Evolutionary conservation across 2,888 invertebrate species (phyloP).

Genomic region (Dexiosoma caninum): DNA sequence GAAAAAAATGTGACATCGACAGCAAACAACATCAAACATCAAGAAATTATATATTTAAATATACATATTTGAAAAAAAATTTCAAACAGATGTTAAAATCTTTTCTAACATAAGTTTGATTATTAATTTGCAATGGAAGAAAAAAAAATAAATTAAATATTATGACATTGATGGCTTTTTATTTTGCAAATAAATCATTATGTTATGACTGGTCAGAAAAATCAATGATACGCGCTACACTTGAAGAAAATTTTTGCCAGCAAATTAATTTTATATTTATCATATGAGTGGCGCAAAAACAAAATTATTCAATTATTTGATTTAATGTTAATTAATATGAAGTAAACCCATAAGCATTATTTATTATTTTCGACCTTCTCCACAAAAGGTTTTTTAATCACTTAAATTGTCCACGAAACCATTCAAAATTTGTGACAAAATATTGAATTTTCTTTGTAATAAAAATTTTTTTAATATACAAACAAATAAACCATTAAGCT

Average conservation of each 20-base stretch:
- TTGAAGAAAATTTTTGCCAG: slow-evolving; percentile 7
- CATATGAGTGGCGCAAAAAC: no score
- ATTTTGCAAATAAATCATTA: slow-evolving; percentile 27
- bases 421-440: no score
- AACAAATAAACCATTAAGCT: no score
- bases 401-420: no score
- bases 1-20: neutral
- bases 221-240: neutral
- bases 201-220: slow-evolving; percentile 9
- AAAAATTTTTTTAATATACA: no score
- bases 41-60: neutral
- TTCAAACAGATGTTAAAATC: slow-evolving; percentile 18
- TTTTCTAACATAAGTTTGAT: neutral
- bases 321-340: no score
- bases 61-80: neutral
- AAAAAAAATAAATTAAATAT: slow-evolving; percentile 20
- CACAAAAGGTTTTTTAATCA: no score
- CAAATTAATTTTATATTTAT: no score
- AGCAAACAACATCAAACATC: neutral
- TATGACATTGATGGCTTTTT: slow-evolving; percentile 31
- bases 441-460: no score
- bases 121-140: neutral
- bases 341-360: no score
- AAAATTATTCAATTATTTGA: no score
- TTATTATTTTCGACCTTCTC: no score